Percentiles rank a stretch among this genome's conserved stretches.
phyloP scores from a whole-genome alignment of 2,888 invertebrate genomes.

The Hypomecis atomaria region DNA sequence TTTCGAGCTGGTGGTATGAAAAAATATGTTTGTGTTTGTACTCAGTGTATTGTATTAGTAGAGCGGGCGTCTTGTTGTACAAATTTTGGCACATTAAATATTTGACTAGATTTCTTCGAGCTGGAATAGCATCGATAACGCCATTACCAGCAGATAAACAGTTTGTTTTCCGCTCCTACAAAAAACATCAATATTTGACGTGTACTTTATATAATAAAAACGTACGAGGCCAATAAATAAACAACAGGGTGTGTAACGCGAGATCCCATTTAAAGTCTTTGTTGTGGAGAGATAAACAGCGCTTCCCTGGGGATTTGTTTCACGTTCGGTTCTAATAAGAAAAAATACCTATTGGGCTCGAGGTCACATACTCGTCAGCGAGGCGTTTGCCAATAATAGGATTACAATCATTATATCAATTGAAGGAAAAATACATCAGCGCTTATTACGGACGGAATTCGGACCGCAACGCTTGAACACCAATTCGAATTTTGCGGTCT shows the following conservation, averaged over 20 bases:
- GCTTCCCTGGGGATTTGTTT: slow-evolving; percentile 52
- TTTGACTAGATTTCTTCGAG: neutral
- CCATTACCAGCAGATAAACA: too few species aligned
- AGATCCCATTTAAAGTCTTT: slow-evolving; percentile 52
- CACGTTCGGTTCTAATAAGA: slow-evolving; percentile 31
- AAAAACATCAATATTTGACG: neutral
- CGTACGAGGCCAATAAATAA: slow-evolving; percentile 16
- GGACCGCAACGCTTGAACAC: neutral
- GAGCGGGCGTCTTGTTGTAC: too few species aligned
- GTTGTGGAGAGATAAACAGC: slow-evolving; percentile 54
- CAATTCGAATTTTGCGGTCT: neutral
- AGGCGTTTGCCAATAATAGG: slow-evolving; percentile 5
- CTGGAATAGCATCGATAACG: neutral
- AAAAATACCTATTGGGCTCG: slow-evolving; percentile 44
- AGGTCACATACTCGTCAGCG: slow-evolving; percentile 31
- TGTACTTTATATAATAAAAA: slow-evolving; percentile 7
- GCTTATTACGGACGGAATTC: neutral
- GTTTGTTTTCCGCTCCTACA: neutral
- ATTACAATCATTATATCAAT: slow-evolving; percentile 7
- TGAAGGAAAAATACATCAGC: neutral
- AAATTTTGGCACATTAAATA: too few species aligned
- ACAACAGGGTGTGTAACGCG: slow-evolving; percentile 36
- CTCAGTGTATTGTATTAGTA: too few species aligned
- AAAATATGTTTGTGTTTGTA: too few species aligned
- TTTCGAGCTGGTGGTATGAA: too few species aligned